phyloP scores from a whole-genome alignment of 2,888 invertebrate species.

The Lepidocyrtoides sp. region DNA sequence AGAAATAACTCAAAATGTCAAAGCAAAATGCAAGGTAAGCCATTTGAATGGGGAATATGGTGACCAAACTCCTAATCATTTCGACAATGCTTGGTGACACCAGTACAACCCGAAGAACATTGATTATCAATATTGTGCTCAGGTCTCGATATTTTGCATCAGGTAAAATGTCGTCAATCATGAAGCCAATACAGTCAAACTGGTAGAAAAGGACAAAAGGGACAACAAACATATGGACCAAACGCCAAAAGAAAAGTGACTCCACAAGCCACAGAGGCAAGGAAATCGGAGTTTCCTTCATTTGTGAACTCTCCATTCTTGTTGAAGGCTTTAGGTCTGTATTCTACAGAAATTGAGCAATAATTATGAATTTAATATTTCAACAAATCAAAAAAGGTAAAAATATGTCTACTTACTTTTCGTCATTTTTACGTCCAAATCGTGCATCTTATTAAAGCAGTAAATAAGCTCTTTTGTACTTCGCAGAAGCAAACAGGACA shows the following conservation, averaged over 20 bases:
- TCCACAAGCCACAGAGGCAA: not conserved
- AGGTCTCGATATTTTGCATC: slow-evolving; percentile 2
- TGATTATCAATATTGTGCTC: not conserved
- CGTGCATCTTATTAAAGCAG: not conserved
- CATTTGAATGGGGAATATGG: not conserved
- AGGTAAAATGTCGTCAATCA: slow-evolving; percentile 15
- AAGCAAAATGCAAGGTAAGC: not conserved
- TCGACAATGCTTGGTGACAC: not conserved
- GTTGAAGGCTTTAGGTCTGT: not conserved
- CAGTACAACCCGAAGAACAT: not conserved
- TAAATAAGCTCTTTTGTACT: not conserved
- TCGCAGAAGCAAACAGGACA: not conserved
- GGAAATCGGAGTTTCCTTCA: not conserved
- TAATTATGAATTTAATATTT: not conserved
- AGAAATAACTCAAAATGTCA: not conserved
- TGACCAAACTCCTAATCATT: not conserved
- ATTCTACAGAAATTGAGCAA: not conserved
- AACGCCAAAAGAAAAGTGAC: not conserved
- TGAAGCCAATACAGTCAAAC: not conserved
- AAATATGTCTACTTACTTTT: slow-evolving; percentile 20
- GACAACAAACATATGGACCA: not conserved
- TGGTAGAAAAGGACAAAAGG: slow-evolving; percentile 1
- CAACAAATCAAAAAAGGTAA: not conserved
- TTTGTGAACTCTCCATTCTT: not conserved
- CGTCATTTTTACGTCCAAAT: not conserved